phyloP scores from a whole-genome alignment of 2,113 vertebrate species.

The Amblyornis subalaris region DNA sequence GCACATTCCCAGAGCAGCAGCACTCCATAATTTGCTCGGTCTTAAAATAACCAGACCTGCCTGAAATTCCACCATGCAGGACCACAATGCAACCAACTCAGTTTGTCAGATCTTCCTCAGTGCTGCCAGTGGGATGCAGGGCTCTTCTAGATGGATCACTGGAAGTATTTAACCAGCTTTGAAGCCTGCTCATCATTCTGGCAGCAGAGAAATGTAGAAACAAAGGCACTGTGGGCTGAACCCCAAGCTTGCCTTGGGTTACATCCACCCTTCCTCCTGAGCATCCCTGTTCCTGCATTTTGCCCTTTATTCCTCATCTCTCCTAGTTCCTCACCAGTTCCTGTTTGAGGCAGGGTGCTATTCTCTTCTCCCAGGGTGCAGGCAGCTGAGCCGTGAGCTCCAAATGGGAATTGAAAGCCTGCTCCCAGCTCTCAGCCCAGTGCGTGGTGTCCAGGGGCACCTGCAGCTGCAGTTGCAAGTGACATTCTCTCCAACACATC shows the following conservation, averaged over 20 bases:
- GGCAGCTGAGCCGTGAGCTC: background rate
- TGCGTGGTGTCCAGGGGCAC: background rate
- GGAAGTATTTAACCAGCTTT: background rate
- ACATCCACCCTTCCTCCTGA: background rate
- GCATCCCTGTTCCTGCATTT: background rate
- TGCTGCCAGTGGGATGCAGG: background rate
- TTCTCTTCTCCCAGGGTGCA: background rate
- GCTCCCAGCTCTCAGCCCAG: background rate
- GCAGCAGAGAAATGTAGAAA: background rate
- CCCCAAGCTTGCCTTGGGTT: background rate
- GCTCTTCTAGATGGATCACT: background rate
- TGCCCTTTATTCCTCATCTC: background rate
- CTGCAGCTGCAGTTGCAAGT: background rate
- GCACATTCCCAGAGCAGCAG: background rate
- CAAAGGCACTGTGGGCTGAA: fast-evolving
- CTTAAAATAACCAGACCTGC: background rate
- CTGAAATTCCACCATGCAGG: background rate
- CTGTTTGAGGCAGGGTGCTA: background rate
- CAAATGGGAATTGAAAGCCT: background rate
- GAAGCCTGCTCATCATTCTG: background rate
- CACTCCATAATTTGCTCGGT: background rate
- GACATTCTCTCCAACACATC: background rate
- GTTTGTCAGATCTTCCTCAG: background rate
- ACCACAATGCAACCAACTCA: background rate
- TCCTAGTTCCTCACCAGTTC: background rate